Base-by-base conservation (phyloP, 2,888 invertebrate species). In the Eurois occulta region DNA sequence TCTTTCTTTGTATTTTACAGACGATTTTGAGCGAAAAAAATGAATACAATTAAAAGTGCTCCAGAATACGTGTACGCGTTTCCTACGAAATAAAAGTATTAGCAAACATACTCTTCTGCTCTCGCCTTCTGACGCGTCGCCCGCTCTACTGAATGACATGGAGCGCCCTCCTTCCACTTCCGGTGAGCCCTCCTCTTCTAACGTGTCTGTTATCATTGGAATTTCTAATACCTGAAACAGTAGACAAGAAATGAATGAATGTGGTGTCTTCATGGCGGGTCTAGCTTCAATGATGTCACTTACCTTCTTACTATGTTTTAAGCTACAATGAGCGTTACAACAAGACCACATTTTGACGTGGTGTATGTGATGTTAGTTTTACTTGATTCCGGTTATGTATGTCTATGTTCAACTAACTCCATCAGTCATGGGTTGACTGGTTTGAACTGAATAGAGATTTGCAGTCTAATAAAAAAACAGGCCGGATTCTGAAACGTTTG, bases 141-240 rank as follows among this genome's bases (percentile, higher is more conserved):
- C 92, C 10, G 90, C 93, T 78, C 95, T 91, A 81, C 95, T 94
- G 86, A 95, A 94, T 6, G 95, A 95, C 90, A 94, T 93, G 21
- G 95, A 94, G 28, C 96, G 91, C 2, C 90, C 91, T n/a, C 95
- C 97, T 92, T 99, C 99, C 91, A 97, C 98, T 88, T 99, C 98
- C 10, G 98, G 98, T 81, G 98, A 98, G 84, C 97, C 97, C 91
- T 98, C 98, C 91, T 99, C 98, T 91, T 98, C 99, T 87, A 98
- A 97, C 80, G 97, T 94, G 48, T 96, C 96, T 28, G 95, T 89
- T 90, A 98, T 98, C 91, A 99, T 98, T 71, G 99, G 98, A 90
- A 99, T 98, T 95, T 99, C 99, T 94, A 99, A 94, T 83, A 98
- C 97, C 98, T 98, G 95, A 4, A 89, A 89, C n/a, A 32, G n/a